A percentile compares a stretch with the other conserved stretches of the same genome.
Evolutionary conservation across 2,888 invertebrate genomes (phyloP).

Genomic region (Diabrotica balteata): DNA sequence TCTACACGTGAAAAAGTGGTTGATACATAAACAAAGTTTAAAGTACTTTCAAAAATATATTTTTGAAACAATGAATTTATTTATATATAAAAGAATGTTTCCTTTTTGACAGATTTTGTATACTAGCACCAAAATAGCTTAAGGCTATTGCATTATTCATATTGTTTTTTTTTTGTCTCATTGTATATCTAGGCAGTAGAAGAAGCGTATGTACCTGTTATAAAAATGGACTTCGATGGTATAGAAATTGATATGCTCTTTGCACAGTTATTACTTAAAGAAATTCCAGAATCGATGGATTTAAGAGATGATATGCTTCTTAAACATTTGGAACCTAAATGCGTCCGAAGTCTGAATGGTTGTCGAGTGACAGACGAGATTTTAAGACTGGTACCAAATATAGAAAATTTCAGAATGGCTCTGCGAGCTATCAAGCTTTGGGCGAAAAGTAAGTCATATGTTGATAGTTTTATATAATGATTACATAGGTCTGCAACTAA

Average conservation of each 20-base stretch:
- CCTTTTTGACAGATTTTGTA: too few species aligned
- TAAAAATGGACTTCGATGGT: conserved; percentile 98
- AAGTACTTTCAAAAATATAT: too few species aligned
- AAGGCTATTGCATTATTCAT: conserved; percentile 2
- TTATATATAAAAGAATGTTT: too few species aligned
- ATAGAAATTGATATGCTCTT: conserved; percentile 99
- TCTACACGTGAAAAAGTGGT: too few species aligned
- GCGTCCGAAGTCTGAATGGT: conserved; percentile 96
- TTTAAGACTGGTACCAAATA: conserved; percentile 91
- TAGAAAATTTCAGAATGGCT: conserved; percentile 91
- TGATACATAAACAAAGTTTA: too few species aligned
- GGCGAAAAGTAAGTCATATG: conserved; percentile 86
- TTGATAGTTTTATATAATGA: too few species aligned
- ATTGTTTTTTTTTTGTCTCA: conserved; percentile 1
- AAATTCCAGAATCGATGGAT: conserved; percentile 90
- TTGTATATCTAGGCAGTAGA: conserved; percentile 77
- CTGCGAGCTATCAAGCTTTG: conserved; percentile 95
- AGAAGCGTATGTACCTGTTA: conserved; percentile 98
- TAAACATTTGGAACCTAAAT: conserved; percentile 94
- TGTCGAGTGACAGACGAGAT: conserved; percentile 99
- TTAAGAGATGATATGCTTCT: conserved; percentile 89
- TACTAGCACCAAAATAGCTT: background rate
- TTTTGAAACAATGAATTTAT: too few species aligned
- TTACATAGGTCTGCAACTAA: too few species aligned
- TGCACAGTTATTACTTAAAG: conserved; percentile 92